Base-by-base conservation (phyloP, 2,797 vertebrate species). In the Sebastes steindachneri region DNA sequence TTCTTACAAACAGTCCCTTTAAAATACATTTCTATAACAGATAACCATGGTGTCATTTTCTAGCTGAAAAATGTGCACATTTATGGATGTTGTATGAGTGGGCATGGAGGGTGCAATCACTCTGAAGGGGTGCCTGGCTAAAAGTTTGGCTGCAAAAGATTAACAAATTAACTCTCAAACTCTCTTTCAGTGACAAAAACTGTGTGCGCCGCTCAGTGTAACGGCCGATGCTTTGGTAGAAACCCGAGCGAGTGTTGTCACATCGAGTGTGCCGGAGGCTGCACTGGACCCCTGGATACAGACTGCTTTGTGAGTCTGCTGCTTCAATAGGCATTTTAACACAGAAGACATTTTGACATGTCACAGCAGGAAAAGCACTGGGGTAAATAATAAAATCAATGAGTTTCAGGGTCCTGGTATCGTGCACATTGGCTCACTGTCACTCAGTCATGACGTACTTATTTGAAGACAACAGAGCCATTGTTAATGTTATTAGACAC, bases 191-290 rank as follows among this genome's bases (percentile, higher is more conserved):
- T 99, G 94, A 99, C 98, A 9, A 99, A 98, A 95, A 97, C 96
- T 0, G 96, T 98, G 90, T 99, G 98, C 53, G 98, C 98, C 3
- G 96, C 96, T 17, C 98, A 99, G 88, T 99, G 98, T 88, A 99
- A 98, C 4, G 93, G 96, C 15, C 97, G 97, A 75, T 99, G 98
- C 92, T 99, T 98, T 58, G 98, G 98, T 28, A 91, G 69, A 70
- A 96, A 91, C 72, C 98, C 97, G 9, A 97, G 95, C 31, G 96
- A 99, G 83, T 99, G 98, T 80, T 99, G 98, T 88, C 98, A 99
- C n/a, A 96, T 94, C 9, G 98, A 99, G 83, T 99, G 98, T 79
- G 98, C 97, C 0, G 98, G 97, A 12, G 98, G 98, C 77, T 99
- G 98, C 93, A 97, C 93, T 0, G 98, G 98, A 9, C 95, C 97